Conservation (phyloP, 1,140 invertebrate species). For the Aphaenogaster ashmeadi region DNA sequence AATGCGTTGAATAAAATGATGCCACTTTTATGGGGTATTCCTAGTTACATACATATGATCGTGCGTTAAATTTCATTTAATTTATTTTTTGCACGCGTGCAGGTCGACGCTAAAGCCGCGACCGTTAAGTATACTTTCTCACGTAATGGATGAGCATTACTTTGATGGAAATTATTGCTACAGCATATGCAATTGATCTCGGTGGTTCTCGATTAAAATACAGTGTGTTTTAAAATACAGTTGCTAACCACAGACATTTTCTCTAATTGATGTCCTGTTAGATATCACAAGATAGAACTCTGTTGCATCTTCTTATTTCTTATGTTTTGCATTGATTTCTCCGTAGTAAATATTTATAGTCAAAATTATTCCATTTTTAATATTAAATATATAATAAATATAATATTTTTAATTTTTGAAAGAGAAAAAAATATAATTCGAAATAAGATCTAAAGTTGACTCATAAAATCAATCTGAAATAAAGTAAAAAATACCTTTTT, state of each 20-base stretch:
- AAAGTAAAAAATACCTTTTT: background rate
- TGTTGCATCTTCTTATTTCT: background rate
- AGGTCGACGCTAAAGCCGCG: background rate
- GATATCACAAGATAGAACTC: background rate
- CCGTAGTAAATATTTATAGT: background rate
- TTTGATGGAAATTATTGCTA: conserved; percentile 40
- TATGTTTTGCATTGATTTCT: background rate
- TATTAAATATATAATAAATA: background rate
- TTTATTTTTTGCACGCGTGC: conserved; percentile 33
- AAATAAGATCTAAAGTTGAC: background rate
- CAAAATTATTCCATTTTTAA: background rate
- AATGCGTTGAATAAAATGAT: conserved; percentile 26
- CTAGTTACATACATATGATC: conserved; percentile 25
- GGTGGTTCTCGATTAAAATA: background rate
- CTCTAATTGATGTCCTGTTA: conserved; percentile 10
- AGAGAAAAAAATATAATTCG: background rate
- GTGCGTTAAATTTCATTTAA: conserved; percentile 43
- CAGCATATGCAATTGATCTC: conserved; percentile 5
- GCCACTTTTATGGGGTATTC: conserved; percentile 22
- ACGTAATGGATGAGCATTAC: conserved; percentile 17
- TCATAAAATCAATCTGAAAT: conserved; percentile 1
- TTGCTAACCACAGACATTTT: background rate
- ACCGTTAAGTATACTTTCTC: conserved; percentile 28
- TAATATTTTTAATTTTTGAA: background rate
- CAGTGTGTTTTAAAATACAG: background rate